Conservation (phyloP, 2,113 vertebrate genomes). For the Lichenostomus cassidix region DNA sequence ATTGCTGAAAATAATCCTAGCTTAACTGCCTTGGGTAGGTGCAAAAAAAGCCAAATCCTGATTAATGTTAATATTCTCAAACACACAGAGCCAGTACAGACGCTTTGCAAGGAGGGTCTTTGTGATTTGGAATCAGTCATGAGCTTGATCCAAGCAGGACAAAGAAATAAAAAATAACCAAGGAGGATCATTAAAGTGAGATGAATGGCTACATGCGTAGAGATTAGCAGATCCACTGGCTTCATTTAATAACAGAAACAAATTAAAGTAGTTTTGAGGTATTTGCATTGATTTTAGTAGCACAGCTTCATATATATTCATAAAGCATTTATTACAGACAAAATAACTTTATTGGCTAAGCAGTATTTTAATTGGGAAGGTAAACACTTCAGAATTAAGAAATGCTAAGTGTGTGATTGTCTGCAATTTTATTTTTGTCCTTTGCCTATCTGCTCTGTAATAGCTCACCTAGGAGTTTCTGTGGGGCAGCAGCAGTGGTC, state of each 20-base stretch:
- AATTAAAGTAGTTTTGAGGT: not conserved
- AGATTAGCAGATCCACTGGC: not conserved
- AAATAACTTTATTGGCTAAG: not conserved
- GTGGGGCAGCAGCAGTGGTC: not conserved
- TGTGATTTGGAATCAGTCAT: not conserved
- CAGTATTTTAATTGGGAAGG: not conserved
- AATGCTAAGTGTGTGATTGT: not conserved
- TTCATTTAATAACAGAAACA: not conserved
- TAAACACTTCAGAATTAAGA: not conserved
- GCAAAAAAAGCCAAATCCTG: not conserved
- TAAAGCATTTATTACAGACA: not conserved
- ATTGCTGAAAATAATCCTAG: not conserved
- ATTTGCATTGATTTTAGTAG: not conserved
- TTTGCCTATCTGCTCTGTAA: not conserved
- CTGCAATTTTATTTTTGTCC: not conserved
- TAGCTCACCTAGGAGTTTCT: not conserved
- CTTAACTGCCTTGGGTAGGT: not conserved
- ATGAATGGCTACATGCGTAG: not conserved
- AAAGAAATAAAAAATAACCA: not conserved
- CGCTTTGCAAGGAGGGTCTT: not conserved
- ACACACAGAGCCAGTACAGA: accelerated
- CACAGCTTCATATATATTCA: not conserved
- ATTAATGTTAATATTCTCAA: not conserved
- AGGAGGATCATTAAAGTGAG: not conserved
- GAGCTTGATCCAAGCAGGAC: not conserved